Base-by-base conservation (phyloP, 1,140 invertebrate genomes). In the Ips typographus region DNA sequence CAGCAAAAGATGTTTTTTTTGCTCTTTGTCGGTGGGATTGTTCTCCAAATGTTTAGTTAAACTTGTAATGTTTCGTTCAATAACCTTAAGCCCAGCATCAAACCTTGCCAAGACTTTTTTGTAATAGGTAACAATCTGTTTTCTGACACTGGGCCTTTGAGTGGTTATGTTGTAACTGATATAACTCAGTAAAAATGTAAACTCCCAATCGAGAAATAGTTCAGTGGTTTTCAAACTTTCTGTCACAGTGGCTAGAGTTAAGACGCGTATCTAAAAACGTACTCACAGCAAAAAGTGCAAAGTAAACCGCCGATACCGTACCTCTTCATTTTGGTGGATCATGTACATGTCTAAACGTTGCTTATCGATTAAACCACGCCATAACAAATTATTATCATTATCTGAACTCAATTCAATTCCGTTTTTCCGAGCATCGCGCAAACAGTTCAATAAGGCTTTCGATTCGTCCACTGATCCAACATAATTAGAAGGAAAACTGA, bases 221-320 rank as follows among this genome's bases (percentile, higher is more conserved):
- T 93, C 88, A 8, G 92, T 91, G 8, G 86, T 88, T 77, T 90
- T 91, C 53, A 87, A 87, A 7, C 87, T 91, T 74, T 94, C 91
- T 65, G 90, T 87, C 7, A 96, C 76, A 4, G 94, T 79, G 2
- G 85, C 85, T 65, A 94, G 83, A 0, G 86, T 85, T 71, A 84
- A 73, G 2, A 86, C 78, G 3, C 85, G 78, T 2, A 82, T 83
- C 75, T 79, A 41, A 63, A 74, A 71, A 36, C n/a, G 44, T 1
- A 47, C 44, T 22, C 37, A 38, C 6, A 68, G 47, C 56, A 65
- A 37, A 47, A 56, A 36, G 53, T 59, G n/a, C 1, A 55, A 55
- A 55, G n/a, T 55, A 47, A 55, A 55, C 37, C 6, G 37, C n/a
- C 52, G 2, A 36, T 22, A 36, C 37, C 2, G 5, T 63, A 79